These are phyloP conservation scores for Orthosia incerta DNA, from an alignment of 2,888 invertebrate species.

Conservation along the genomic window DNA sequence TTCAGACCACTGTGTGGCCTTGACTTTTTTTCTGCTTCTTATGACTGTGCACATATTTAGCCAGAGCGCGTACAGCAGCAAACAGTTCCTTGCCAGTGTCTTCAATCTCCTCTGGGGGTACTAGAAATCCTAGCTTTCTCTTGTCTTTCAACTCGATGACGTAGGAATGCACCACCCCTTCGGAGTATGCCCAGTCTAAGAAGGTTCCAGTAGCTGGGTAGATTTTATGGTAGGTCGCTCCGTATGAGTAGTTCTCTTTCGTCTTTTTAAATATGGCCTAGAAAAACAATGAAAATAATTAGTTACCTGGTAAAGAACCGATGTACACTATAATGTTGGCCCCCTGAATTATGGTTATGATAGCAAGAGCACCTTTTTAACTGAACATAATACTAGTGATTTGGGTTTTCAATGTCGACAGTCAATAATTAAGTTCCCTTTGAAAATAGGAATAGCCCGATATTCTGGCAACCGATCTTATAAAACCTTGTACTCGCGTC, in stretches of 20 bases:
- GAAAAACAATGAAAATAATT: conserved; percentile 20
- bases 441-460: too few relatives aligned
- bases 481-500: too few relatives aligned
- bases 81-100: conserved; percentile 68
- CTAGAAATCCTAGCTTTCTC: conserved; percentile 69
- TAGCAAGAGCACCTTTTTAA: not conserved
- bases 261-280: conserved; percentile 70
- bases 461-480: too few relatives aligned
- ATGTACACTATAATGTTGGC: not conserved
- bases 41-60: conserved; percentile 54
- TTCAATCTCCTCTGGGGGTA: conserved; percentile 69
- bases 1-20: too few relatives aligned
- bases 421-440: not conserved
- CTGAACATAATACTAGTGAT: not conserved
- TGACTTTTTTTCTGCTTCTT: not conserved
- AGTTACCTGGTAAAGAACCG: not conserved
- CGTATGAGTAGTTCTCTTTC: conserved; percentile 63
- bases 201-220: conserved; percentile 71
- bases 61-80: conserved; percentile 64
- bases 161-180: conserved; percentile 66
- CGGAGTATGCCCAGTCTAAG: conserved; percentile 72
- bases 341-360: not conserved
- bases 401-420: not conserved
- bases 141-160: conserved; percentile 70
- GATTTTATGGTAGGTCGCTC: conserved; percentile 65